These are phyloP conservation scores for Sesamia nonagrioides DNA, from an alignment of 1,140 invertebrate species.

Conservation along the genomic window DNA sequence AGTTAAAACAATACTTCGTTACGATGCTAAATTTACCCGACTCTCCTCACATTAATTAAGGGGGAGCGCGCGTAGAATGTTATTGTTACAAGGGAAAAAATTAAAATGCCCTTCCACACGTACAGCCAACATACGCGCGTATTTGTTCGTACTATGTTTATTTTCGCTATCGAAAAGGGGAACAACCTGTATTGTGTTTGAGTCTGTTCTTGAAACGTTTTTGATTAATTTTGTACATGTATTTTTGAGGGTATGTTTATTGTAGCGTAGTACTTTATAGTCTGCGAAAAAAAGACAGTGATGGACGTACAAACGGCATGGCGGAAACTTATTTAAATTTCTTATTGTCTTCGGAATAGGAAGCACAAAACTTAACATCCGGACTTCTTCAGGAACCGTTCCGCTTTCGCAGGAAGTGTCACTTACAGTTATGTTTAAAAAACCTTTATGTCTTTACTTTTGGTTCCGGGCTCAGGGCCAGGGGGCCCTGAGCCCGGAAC, in stretches of 20 bases:
- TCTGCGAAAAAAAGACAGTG: no score
- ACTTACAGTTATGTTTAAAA: neutral
- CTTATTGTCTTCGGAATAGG: no score
- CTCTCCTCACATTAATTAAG: constrained; percentile 48
- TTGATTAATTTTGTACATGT: neutral
- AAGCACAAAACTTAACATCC: no score
- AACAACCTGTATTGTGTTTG: constrained; percentile 18
- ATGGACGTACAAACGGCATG: no score
- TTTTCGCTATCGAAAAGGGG: constrained; percentile 13
- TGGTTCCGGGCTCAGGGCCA: neutral
- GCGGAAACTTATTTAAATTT: no score
- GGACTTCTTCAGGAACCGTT: no score
- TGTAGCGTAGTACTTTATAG: neutral
- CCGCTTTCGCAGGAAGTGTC: neutral
- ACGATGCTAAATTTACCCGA: constrained; percentile 38
- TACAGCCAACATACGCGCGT: constrained; percentile 2
- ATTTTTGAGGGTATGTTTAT: neutral
- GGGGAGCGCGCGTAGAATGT: constrained; percentile 41
- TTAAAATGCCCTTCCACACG: constrained; percentile 32
- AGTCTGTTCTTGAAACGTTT: constrained; percentile 8
- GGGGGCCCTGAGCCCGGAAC: no score
- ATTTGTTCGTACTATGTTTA: constrained; percentile 17
- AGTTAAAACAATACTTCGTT: constrained; percentile 51
- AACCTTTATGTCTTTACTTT: neutral
- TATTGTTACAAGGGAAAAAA: constrained; percentile 38